Evolutionary conservation across 2,113 vertebrate species (phyloP).

Genomic region (Chionomys nivalis): DNA sequence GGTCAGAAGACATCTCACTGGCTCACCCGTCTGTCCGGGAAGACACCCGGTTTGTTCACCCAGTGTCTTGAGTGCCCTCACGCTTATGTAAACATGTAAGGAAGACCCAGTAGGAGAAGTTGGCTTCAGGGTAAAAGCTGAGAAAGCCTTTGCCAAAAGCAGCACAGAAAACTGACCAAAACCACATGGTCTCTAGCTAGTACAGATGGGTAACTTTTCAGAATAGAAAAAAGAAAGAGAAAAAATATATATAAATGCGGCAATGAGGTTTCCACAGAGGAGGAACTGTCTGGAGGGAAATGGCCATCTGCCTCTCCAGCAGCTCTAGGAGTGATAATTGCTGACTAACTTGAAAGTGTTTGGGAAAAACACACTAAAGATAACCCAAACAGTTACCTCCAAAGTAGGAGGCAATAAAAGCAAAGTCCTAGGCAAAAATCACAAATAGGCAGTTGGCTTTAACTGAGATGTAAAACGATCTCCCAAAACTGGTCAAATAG

Average conservation of each 20-base stretch:
- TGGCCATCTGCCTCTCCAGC: neutral
- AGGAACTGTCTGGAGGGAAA: neutral
- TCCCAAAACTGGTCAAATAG: neutral
- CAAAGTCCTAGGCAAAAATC: neutral
- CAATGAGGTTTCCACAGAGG: neutral
- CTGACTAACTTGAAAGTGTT: neutral
- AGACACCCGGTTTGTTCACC: neutral
- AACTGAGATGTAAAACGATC: neutral
- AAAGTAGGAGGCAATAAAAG: neutral
- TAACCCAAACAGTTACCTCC: neutral
- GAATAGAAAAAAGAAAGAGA: neutral
- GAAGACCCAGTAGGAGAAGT: neutral
- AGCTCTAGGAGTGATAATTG: neutral
- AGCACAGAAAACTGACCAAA: neutral
- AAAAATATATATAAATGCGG: neutral
- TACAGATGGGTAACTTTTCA: neutral
- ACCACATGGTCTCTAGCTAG: neutral
- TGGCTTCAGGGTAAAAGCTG: too few relatives aligned
- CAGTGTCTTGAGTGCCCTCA: neutral
- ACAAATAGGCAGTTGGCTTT: neutral
- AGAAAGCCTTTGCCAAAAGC: neutral
- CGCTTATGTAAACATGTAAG: neutral
- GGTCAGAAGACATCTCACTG: neutral
- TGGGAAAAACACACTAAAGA: neutral
- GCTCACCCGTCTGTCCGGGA: neutral